These are phyloP conservation scores for Montipora capitata DNA, from an alignment of 92 coral and sea anemone species.

Conservation along the genomic window DNA sequence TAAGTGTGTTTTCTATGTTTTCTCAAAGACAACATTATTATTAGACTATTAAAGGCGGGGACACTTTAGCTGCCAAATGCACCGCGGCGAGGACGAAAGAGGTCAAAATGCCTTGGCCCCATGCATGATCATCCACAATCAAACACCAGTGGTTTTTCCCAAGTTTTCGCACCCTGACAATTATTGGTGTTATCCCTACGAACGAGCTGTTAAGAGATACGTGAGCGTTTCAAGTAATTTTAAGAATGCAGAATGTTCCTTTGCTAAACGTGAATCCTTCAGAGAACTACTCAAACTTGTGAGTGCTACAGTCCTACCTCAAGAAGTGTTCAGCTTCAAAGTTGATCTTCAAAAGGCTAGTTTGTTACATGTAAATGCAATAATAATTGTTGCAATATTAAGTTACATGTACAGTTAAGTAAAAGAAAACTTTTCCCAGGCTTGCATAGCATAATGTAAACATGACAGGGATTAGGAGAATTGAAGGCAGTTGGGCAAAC, in stretches of 20 bases:
- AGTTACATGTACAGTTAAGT: no score
- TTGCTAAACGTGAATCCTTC: slow-evolving; percentile 50
- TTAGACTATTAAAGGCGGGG: background rate
- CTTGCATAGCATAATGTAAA: slow-evolving; percentile 25
- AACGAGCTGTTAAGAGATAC: slow-evolving; percentile 87
- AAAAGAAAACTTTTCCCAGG: no score
- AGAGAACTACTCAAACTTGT: slow-evolving; percentile 62
- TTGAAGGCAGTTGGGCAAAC: slow-evolving; percentile 40
- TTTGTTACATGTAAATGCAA: background rate
- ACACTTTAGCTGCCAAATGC: slow-evolving; percentile 6
- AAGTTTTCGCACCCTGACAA: slow-evolving; percentile 84
- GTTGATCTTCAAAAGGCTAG: slow-evolving; percentile 63
- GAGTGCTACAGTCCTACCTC: slow-evolving; percentile 35
- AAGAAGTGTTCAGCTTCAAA: slow-evolving; percentile 28
- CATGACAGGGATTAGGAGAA: slow-evolving; percentile 22
- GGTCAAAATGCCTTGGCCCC: slow-evolving; percentile 7
- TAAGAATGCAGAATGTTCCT: slow-evolving; percentile 71
- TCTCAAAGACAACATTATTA: slow-evolving; percentile 4
- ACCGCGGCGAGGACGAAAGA: slow-evolving; percentile 13
- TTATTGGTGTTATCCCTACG: slow-evolving; percentile 78
- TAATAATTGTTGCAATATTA: no score
- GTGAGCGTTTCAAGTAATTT: slow-evolving; percentile 53
- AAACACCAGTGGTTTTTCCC: no score
- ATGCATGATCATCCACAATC: slow-evolving; percentile 15
- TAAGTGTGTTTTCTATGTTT: slow-evolving; percentile 14